A percentile compares a stretch with the other conserved stretches of the same genome.
phyloP scores from a whole-genome alignment of 2,888 invertebrate species.

The Tiphia femorata region DNA sequence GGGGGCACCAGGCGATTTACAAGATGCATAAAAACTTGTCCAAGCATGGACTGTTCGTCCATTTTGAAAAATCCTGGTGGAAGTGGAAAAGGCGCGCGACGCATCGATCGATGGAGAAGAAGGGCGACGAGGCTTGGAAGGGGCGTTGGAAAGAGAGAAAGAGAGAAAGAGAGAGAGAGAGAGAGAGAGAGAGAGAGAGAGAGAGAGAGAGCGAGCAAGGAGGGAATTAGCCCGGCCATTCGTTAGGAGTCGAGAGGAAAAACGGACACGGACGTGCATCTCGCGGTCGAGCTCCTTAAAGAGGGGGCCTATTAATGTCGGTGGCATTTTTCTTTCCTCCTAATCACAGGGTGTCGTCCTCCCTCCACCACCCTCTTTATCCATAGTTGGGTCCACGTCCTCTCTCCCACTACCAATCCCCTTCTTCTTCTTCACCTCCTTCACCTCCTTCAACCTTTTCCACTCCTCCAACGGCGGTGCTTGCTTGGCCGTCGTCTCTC shows the following conservation, averaged over 20 bases:
- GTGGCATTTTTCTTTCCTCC: constrained; percentile 50
- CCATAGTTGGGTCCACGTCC: no score
- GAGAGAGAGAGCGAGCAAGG: constrained; percentile 22
- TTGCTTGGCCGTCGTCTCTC: constrained; percentile 7
- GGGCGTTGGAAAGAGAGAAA: neutral
- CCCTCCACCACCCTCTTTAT: constrained; percentile 20
- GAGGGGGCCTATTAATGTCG: constrained; percentile 57
- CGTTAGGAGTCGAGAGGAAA: constrained; percentile 38
- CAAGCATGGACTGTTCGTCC: no score
- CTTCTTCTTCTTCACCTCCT: constrained; percentile 2
- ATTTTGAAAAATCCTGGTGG: no score
- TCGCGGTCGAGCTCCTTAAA: constrained; percentile 36
- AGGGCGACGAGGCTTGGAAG: neutral
- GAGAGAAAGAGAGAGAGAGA: neutral
- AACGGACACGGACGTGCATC: constrained; percentile 38
- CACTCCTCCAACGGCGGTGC: neutral
- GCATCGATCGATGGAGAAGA: no score
- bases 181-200: neutral
- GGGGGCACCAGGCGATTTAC: no score
- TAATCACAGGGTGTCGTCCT: constrained; percentile 47
- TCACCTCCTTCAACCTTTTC: neutral
- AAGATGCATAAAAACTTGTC: no score
- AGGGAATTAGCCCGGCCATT: constrained; percentile 34
- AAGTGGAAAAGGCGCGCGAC: no score
- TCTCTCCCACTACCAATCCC: neutral